These are phyloP conservation scores for Lamellibrachia luymesi DNA, from an alignment of 1,140 invertebrate species.

Conservation along the genomic window DNA sequence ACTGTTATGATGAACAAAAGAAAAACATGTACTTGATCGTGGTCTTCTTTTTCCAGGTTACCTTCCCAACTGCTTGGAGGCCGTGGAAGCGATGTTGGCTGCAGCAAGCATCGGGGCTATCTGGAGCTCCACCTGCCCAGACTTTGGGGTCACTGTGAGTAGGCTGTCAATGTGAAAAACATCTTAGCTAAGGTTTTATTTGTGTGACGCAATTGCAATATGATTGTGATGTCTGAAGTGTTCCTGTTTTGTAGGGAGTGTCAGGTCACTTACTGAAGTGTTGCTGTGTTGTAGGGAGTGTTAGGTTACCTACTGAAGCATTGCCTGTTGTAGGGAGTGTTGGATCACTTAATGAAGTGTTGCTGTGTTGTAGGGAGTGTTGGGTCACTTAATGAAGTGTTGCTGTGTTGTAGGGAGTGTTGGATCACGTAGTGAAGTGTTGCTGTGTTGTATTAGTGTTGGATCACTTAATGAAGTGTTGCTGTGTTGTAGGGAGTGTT, in stretches of 20 bases:
- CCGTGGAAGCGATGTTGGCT: slow-evolving; percentile 62
- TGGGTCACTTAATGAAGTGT: too few species aligned
- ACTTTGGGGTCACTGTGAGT: slow-evolving; percentile 62
- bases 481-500: too few species aligned
- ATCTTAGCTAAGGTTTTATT: background rate
- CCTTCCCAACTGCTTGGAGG: slow-evolving; percentile 58
- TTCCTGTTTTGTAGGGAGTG: slow-evolving; percentile 9
- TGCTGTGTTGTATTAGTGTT: too few species aligned
- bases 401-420: too few species aligned
- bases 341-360: background rate
- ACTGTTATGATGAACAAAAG: background rate
- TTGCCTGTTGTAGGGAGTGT: background rate
- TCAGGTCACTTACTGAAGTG: background rate
- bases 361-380: too few species aligned
- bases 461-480: too few species aligned
- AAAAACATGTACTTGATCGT: background rate
- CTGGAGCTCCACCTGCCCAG: slow-evolving; percentile 64
- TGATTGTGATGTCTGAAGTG: background rate
- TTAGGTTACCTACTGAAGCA: background rate
- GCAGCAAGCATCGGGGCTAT: slow-evolving; percentile 62
- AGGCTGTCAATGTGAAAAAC: background rate
- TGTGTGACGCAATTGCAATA: background rate
- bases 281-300: too few species aligned
- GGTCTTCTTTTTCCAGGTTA: slow-evolving; percentile 51
- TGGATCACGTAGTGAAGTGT: too few species aligned